Evolutionary conservation across 2,797 vertebrate genomes (phyloP), one percentile per base, ranked within the genome.

Genomic region (Erethizon dorsatum): DNA sequence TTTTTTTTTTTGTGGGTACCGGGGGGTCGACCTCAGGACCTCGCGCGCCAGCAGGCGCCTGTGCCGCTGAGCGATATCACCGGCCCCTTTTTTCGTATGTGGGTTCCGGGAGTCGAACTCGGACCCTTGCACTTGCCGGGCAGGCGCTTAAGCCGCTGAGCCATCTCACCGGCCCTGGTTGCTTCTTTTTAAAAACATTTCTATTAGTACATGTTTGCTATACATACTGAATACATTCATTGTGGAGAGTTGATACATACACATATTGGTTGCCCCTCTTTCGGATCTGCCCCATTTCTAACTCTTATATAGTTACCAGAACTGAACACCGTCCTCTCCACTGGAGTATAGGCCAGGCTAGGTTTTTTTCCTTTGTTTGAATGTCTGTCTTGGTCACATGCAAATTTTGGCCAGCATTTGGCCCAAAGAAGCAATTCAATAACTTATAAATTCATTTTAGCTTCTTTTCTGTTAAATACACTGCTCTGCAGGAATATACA

Each of bases 381-480:
- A 65, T 71, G 37, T 59, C 52, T 78, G 59, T 78, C 77, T 86
- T 94, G 91, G 93, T 91, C 26, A 61, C 31, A 94, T 73, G 67
- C 14, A 90, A 91, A 95, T 90, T 93, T 88, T 95, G 90, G 10
- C 37, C 41, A 95, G 45, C 31, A 89, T 94, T 83, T 96, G 54
- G 73, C 73, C 7, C 63, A 95, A 45, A 88, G 61, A 59, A 57
- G n/a, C 54, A 96, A 94, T 17, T 15, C 12, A 67, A 54, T 37
- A 95, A 91, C 59, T 90, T 85, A 97, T 5, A 95, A 96, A 95
- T 92, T 7, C 15, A 94, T 50, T 80, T 92, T 50, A 24, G 45
- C 31, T 45, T 90, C 79, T 95, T 95, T 95, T 67, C n/a, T 65
- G 45, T 59, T 96, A 93, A 97, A 94, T 88, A 28, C 12, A 61